Evolutionary conservation across 2,797 vertebrate genomes (phyloP).

Genomic region (Catostomus latipinnis): DNA sequence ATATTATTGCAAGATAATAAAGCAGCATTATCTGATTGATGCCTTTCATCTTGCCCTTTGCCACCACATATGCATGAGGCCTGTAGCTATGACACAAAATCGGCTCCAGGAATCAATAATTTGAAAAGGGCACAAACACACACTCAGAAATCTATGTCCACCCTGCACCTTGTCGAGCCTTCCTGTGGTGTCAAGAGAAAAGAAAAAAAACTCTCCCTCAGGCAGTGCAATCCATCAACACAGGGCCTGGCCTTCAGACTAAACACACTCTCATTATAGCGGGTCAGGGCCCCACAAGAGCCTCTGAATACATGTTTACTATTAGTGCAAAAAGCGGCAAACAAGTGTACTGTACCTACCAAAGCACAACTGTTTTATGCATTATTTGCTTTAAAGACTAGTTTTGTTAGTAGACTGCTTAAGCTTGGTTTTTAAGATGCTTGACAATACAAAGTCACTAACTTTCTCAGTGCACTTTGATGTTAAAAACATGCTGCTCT

Average conservation of each 20-base stretch:
- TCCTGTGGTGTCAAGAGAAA: conserved; percentile 56
- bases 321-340: conserved; percentile 60
- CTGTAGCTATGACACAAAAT: conserved; percentile 53
- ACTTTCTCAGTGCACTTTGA: too few species aligned
- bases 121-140: conserved; percentile 62
- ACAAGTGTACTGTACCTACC: conserved; percentile 53
- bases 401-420: neutral
- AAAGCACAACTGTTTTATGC: conserved; percentile 34
- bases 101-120: conserved; percentile 63
- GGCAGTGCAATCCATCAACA: conserved; percentile 65
- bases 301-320: conserved; percentile 64
- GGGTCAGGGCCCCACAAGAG: conserved; percentile 61
- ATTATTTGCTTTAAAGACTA: conserved; percentile 3
- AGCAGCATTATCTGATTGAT: conserved; percentile 43
- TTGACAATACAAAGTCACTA: neutral
- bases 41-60: conserved; percentile 55
- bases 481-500: too few species aligned
- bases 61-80: conserved; percentile 52
- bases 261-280: conserved; percentile 70
- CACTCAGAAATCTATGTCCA: conserved; percentile 59
- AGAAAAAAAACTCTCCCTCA: conserved; percentile 56
- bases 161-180: conserved; percentile 55
- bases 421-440: neutral
- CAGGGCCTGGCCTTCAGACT: conserved; percentile 67
- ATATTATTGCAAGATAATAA: conserved; percentile 40